phyloP scores from a whole-genome alignment of 2,888 invertebrate species.

The Pachydiplax longipennis region DNA sequence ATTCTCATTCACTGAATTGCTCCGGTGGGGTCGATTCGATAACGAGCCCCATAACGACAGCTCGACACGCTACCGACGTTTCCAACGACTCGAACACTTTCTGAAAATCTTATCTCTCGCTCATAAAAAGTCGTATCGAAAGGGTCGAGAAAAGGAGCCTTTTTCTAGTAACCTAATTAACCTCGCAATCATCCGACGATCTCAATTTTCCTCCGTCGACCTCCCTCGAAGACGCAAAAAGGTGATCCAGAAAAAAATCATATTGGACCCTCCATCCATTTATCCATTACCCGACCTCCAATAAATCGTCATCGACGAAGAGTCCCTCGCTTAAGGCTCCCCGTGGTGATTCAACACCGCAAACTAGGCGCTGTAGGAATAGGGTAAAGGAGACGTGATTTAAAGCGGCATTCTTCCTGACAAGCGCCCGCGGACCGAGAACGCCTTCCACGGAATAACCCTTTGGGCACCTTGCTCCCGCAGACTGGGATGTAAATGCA shows the following conservation, averaged over 20 bases:
- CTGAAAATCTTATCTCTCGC: conserved; percentile 2
- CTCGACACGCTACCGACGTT: conserved; percentile 26
- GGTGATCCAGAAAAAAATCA: not conserved
- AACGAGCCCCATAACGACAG: not conserved
- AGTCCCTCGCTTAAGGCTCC: not conserved
- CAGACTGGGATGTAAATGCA: not conserved
- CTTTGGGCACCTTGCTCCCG: not conserved
- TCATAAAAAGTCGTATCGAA: not conserved
- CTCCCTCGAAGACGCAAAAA: too few relatives aligned
- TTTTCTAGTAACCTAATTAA: conserved; percentile 24
- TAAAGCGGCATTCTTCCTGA: not conserved
- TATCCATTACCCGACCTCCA: not conserved
- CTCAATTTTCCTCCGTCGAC: not conserved
- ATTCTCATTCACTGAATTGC: not conserved
- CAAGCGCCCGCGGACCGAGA: not conserved
- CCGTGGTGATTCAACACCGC: not conserved
- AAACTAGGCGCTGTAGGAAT: not conserved
- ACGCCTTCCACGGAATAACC: not conserved
- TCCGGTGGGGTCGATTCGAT: not conserved
- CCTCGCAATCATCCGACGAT: not conserved
- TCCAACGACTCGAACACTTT: not conserved
- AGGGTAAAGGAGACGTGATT: not conserved
- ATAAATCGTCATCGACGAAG: not conserved
- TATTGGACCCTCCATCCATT: not conserved
- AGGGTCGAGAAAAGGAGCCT: not conserved